Evolutionary conservation across 2,113 vertebrate species (phyloP), one percentile per base, ranked within the genome.

Genomic region (Oenanthe oenanthe): DNA sequence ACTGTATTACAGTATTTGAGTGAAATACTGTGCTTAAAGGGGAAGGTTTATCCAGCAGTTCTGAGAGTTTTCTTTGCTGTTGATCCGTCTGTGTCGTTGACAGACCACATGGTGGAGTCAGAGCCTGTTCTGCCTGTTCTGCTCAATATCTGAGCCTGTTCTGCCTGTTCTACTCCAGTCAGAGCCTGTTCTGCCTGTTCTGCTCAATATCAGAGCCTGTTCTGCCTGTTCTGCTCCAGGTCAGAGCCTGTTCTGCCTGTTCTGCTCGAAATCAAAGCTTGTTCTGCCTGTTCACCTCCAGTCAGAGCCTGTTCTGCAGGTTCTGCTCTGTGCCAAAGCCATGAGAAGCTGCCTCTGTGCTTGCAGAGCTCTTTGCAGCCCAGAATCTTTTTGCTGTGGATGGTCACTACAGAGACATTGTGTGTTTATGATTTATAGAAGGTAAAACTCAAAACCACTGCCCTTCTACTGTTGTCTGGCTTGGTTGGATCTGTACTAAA

Each of bases 81-180:
- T 0, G 4, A 40, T 60, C 18, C 0, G 45, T 51, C 54, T 6
- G 29, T 80, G 79, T 22, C 86, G 24, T 63, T 28, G 47, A 8
- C 83, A 80, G 72, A 56, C 96, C 91, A 88, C 96, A 92, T 17
- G 94, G 91, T 88, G 93, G 94, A 95, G 86, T 70, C 73, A 73
- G 54, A 93, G 76, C 40, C 28, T 83, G 38, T 5, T 95, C 28
- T 47, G 21, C 24, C 4, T 7, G 48, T 25, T 25, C 22, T 50
- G 48, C 48, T 25, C 47, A 3, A 6, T 4, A 36, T 22, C 47
- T 22, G 21, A 48, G 47, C 47, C 76, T 15, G 26, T 18, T 5
- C 48, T 17, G 54, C 10, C 72, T 14, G 29, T 16, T 5, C 43
- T 17, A 50, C 10, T n/a, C 24, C 2, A 10, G 13, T 14, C 48